A percentile compares a stretch with the other conserved stretches of the same genome.
These are phyloP conservation scores for Andricus grossulariae DNA, from an alignment of 1,140 invertebrate genomes.

Conservation along the genomic window DNA sequence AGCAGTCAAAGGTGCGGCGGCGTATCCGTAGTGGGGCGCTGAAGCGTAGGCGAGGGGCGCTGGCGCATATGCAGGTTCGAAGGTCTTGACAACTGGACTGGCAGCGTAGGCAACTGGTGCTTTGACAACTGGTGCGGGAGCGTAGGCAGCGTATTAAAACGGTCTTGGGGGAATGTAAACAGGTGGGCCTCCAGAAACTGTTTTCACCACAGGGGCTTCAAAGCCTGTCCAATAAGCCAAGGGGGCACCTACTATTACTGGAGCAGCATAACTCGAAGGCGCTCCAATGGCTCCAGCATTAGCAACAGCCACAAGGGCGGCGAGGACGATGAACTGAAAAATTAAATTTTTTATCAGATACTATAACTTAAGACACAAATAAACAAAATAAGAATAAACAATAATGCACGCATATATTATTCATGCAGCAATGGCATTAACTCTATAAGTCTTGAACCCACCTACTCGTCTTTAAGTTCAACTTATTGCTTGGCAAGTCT, in stretches of 20 bases:
- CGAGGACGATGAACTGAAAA: conserved; percentile 70
- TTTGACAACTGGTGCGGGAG: conserved; percentile 59
- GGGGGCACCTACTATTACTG: conserved; percentile 25
- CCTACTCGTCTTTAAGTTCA: no score
- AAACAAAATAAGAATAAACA: no score
- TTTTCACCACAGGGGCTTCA: conserved; percentile 29
- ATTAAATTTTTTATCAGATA: conserved; percentile 16
- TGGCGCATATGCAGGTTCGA: conserved; percentile 5
- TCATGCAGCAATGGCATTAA: no score
- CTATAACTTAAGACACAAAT: no score
- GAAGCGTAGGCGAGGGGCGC: conserved; percentile 15
- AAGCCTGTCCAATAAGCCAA: conserved; percentile 34
- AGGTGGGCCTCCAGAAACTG: conserved; percentile 55
- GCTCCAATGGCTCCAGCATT: conserved; percentile 62
- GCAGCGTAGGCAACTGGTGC: conserved; percentile 24
- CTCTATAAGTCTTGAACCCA: no score
- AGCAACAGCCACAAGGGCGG: conserved; percentile 69
- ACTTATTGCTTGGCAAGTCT: no score
- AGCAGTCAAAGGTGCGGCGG: background rate
- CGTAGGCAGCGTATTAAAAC: conserved; percentile 43
- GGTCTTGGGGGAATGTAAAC: conserved; percentile 42
- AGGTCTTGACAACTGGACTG: background rate
- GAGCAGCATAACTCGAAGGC: conserved; percentile 44
- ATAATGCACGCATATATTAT: no score
- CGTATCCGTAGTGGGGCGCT: conserved; percentile 16